Base-by-base conservation (phyloP, 2,888 invertebrate species). In the Eupithecia tripunctaria region DNA sequence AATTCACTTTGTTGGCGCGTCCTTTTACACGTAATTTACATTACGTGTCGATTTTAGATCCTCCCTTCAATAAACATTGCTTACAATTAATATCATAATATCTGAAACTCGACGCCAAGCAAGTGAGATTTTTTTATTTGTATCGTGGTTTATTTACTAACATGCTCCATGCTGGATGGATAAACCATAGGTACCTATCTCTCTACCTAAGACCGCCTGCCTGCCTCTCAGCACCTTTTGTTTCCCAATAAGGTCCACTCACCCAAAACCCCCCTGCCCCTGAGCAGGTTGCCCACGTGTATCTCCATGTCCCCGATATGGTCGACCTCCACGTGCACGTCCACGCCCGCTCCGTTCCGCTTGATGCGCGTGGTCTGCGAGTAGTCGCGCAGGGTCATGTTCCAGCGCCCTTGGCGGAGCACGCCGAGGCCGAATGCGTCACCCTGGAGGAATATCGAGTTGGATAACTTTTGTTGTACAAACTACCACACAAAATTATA, bases 251-350 rank as follows among this genome's bases (percentile, higher is more conserved):
- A 8, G 47, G 18, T 47, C 47, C 47, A 47, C 64, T 85, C 88
- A 96, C 96, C 97, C 68, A 97, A 89, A 29, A 96, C 87, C 43
- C 95, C 95, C 43, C 96, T 94, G 66, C 97, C 97, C 64, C 96
- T 93, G 12, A 97, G 91, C 62, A 97, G 91, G 89, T 98, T 96
- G 12, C 96, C 95, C 38, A 97, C 96, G 83, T 97, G 97, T 79
- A 98, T 91, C 81, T 97, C 96, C 95, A 98, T 95, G 86, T 97
- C 96, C 0, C 97, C 96, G 77, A 97, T 97, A 79, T 95, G 96
- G 86, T 97, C 96, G 15, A 97, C 96, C 80, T 96, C 96, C 0
- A 98, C 96, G 72, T 95, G 95, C 0, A 97, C 97, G 81, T 82
- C 89, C 25, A 94, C 84, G 32, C 90, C 89, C n/a, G 88, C 85